Evolutionary conservation across 2,797 vertebrate genomes (phyloP).

Genomic region (Salarias fasciatus): DNA sequence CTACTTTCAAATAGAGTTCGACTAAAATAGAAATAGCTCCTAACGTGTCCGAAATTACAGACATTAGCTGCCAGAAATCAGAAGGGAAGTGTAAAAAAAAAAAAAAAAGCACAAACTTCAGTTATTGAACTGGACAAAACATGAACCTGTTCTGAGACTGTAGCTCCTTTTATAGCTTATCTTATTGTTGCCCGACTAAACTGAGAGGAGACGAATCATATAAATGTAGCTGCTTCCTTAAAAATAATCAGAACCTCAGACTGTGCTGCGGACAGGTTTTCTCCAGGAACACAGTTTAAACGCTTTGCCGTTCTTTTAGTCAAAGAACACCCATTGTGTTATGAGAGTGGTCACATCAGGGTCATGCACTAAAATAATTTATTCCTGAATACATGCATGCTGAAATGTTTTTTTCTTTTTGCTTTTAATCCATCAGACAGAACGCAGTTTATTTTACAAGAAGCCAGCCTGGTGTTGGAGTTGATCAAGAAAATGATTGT

Average conservation of each 20-base stretch:
- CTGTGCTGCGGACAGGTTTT: conserved; percentile 24
- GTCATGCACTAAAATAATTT: conserved; percentile 46
- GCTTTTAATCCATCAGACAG: background rate
- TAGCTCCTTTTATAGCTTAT: background rate
- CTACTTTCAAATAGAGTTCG: background rate
- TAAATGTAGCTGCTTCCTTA: no score
- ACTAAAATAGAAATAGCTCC: background rate
- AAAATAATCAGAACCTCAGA: background rate
- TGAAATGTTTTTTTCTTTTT: conserved; percentile 23
- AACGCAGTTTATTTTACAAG: conserved; percentile 10
- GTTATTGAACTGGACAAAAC: conserved; percentile 11
- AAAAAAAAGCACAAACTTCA: conserved; percentile 50
- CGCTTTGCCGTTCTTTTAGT: conserved; percentile 11
- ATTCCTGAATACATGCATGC: conserved; percentile 25
- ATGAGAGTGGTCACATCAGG: conserved; percentile 6
- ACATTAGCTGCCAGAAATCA: conserved; percentile 1
- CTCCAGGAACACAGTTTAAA: conserved; percentile 24
- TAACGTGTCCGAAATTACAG: conserved; percentile 8
- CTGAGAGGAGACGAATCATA: no score
- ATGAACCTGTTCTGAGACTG: background rate
- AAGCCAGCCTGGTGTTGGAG: conserved; percentile 17
- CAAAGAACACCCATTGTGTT: conserved; percentile 20
- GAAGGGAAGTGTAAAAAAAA: conserved; percentile 4
- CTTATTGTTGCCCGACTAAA: no score
- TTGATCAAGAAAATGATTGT: conserved; percentile 12